Evolutionary conservation across 1,140 invertebrate genomes (phyloP).

Genomic region (Belonocnema kinseyi): DNA sequence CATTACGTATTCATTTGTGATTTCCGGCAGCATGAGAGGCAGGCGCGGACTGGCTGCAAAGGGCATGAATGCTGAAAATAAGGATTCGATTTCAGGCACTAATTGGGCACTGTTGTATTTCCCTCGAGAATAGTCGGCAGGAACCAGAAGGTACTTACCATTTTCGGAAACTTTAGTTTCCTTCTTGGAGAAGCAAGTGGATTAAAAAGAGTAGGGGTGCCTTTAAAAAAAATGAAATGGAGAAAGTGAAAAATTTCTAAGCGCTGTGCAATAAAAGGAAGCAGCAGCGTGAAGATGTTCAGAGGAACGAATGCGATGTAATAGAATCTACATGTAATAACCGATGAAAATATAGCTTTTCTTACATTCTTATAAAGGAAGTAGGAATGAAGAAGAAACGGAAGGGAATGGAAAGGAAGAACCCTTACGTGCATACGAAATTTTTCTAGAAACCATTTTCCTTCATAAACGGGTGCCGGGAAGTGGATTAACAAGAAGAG

Average conservation of each 20-base stretch:
- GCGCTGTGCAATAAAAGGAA: constrained; percentile 62
- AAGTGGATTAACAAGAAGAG: constrained; percentile 18
- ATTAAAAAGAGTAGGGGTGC: constrained; percentile 38
- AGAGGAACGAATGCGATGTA: constrained; percentile 60
- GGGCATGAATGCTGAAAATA: constrained; percentile 62
- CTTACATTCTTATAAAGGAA: constrained; percentile 47
- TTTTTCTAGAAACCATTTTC: constrained; percentile 43
- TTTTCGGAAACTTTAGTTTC: constrained; percentile 63
- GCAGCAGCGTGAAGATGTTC: constrained; percentile 55
- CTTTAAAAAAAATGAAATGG: constrained; percentile 40
- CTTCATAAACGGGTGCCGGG: constrained; percentile 13
- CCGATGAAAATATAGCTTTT: constrained; percentile 64
- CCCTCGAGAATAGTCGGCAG: constrained; percentile 65
- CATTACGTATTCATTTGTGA: constrained; percentile 73
- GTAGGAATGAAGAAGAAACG: constrained; percentile 50
- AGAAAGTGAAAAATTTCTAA: constrained; percentile 61
- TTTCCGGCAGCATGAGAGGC: constrained; percentile 48
- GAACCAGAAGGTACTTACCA: constrained; percentile 53
- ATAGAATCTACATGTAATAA: constrained; percentile 73
- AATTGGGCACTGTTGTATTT: constrained; percentile 70
- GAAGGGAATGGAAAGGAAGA: constrained; percentile 56
- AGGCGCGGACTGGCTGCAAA: constrained; percentile 38
- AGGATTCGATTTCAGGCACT: constrained; percentile 72
- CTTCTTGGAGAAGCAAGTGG: constrained; percentile 51
- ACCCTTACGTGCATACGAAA: constrained; percentile 61